Evolutionary conservation across 1,140 invertebrate species (phyloP).

Genomic region (Drosophila sp.): DNA sequence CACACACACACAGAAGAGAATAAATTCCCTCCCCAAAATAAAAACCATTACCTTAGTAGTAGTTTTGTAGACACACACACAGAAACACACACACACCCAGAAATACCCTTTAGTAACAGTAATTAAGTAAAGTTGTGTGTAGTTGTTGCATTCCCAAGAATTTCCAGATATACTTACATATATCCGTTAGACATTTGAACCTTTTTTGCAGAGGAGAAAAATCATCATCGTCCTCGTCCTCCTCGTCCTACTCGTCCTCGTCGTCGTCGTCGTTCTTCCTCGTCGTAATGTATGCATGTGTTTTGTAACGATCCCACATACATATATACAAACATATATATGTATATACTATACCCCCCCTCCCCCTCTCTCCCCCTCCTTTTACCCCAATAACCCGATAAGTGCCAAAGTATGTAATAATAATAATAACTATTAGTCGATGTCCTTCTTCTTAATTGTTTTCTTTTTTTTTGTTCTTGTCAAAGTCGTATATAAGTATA

Average conservation of each 20-base stretch:
- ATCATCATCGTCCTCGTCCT: too few species aligned
- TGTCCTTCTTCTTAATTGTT: slow-evolving; percentile 19
- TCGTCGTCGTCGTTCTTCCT: background rate
- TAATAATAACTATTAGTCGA: slow-evolving; percentile 31
- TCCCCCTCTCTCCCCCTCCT: background rate
- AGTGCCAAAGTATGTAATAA: slow-evolving; percentile 5
- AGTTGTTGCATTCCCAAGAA: slow-evolving; percentile 47
- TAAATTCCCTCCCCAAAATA: slow-evolving; percentile 26
- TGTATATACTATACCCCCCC: slow-evolving; percentile 22
- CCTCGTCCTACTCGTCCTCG: too few species aligned
- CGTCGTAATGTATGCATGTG: slow-evolving; percentile 1
- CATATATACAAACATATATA: slow-evolving; percentile 14
- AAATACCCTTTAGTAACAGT: slow-evolving; percentile 10
- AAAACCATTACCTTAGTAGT: slow-evolving; percentile 74
- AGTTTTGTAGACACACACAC: slow-evolving; percentile 66
- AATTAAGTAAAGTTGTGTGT: slow-evolving; percentile 52
- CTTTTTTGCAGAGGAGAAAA: too few species aligned
- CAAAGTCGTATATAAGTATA: background rate
- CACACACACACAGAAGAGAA: background rate
- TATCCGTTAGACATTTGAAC: background rate
- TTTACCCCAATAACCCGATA: background rate
- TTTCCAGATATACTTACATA: slow-evolving; percentile 5
- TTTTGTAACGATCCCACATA: background rate
- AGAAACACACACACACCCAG: slow-evolving; percentile 29
- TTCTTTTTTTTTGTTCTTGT: background rate